Base-by-base conservation (phyloP, 1,140 invertebrate species). In the Lasioglossum baleicum region DNA sequence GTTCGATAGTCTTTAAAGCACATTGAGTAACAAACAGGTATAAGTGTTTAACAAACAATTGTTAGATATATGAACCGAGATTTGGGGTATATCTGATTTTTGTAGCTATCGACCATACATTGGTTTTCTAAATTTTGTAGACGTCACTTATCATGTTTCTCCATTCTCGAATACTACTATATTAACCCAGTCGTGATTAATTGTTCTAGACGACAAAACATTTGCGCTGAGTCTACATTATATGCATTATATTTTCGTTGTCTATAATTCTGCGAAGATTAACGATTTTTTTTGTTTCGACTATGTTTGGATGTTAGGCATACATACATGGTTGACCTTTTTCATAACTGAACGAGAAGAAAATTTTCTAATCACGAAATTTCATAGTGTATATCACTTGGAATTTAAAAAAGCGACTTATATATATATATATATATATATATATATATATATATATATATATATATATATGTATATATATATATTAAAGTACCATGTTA, bases 201-300 rank as follows among this genome's bases (percentile, higher is more conserved):
- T 60, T 44, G 6, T 71, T 22, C 35, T 60, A 60, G 10, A 48
- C 42, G 66, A 51, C 53, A 48, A 22, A 61, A 76, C 7, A 22
- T 51, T 56, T 31, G 3, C 26, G 40, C 22, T 22, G 20, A 68
- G 4, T 70, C 20, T 69, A 70, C 17, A 61, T 26, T 26, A 26
- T 26, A 26, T 26, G 26, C n/a, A n/a, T n/a, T n/a, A n/a, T 26
- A 26, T 11, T 60, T 76, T 76, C 75, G 75, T 76, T 76, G 75
- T 76, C 56, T 76, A 76, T 26, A 44, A 53, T 69, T 69, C 13
- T 48, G 42, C n/a, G 51, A 68, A 26, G 35, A 75, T 67, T 22
- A 26, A 75, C 31, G 26, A 26, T 65, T 58, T 26, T 1, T n/a
- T 58, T 67, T 17, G 26, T 68, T 35, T 22, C 7, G 22, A 31